These are phyloP conservation scores for Oxyruncus cristatus DNA, from an alignment of 2,113 vertebrate genomes.

Conservation along the genomic window DNA sequence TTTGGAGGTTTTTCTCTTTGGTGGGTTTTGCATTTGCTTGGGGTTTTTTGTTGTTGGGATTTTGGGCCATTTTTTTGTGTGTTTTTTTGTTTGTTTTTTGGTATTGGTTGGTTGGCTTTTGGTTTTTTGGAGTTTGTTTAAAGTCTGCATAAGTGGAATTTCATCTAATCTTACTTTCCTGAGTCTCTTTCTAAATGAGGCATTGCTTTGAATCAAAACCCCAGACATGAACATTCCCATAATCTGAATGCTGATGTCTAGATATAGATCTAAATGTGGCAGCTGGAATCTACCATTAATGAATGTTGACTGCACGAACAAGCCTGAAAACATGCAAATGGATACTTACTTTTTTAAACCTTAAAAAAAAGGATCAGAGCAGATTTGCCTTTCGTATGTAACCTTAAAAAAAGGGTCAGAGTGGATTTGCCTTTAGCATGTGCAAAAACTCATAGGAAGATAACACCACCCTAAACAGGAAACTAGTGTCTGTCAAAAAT, in stretches of 20 bases:
- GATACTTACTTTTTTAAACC: neutral
- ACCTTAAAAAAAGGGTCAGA: neutral
- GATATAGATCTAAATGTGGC: slow-evolving; percentile 5
- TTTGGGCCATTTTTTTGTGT: neutral
- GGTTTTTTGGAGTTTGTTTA: neutral
- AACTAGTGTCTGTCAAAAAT: slow-evolving; percentile 36
- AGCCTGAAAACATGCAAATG: slow-evolving; percentile 18
- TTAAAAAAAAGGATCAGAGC: neutral
- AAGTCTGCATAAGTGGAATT: neutral
- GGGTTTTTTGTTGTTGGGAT: neutral
- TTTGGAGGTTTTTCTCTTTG: neutral
- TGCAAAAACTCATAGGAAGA: slow-evolving; percentile 26
- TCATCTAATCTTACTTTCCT: neutral
- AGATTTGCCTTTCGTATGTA: slow-evolving; percentile 11
- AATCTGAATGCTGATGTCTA: neutral
- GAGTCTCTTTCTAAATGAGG: neutral
- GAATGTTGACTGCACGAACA: neutral
- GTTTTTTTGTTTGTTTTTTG: neutral
- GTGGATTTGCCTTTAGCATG: slow-evolving; percentile 6
- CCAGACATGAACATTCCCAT: slow-evolving; percentile 1
- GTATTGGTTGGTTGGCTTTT: neutral
- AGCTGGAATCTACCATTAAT: slow-evolving; percentile 27
- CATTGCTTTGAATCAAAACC: neutral
- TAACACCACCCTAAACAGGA: slow-evolving; percentile 42
- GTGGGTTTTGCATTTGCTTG: neutral